Evolutionary conservation across 2,888 invertebrate species (phyloP), one percentile per base, ranked within the genome.

Genomic region (Myopa testacea): DNA sequence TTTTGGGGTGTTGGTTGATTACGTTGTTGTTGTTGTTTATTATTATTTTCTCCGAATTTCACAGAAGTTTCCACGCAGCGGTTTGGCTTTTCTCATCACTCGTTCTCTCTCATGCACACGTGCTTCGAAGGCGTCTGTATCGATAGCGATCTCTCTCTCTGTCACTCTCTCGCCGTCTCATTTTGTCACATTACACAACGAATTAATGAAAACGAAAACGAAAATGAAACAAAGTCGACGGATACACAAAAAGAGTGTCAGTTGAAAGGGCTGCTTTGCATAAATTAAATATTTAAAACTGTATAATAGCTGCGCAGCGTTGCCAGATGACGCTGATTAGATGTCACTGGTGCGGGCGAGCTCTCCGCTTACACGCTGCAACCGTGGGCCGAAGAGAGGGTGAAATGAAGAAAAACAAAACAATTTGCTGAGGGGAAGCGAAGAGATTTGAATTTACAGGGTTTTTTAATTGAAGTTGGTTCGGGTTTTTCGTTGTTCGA

Each of bases 211-310:
- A 69, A 60, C 40, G 75, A 75, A 75, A 68, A 58, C 45, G 58
- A 40, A 38, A 19, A n/a, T 73, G 63, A 55, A 55, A 67, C 58
- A 71, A 58, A 62, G 67, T n/a, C 45, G 67, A 37, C 63, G 50
- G 10, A 74, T 45, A 65, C 40, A 38, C 19, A 58, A 58, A 12
- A 58, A 40, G 40, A 26, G 58, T 12, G 58, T 38, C 40, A 58
- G 65, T 67, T 37, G 38, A 76, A 76, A 76, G 75, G 74, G 74
- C 74, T 75, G 74, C 65, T 75, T 63, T 65, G 67, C 74, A 75
- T 75, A 75, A 75, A 75, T 75, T 75, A 75, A 75, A 75, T 75
- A 67, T 75, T 75, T 65, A 75, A 75, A 75, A 65, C 67, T 75
- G 65, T 75, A 65, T 75, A 75, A 75, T 45, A 55, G 45, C 45